phyloP scores from a whole-genome alignment of 2,113 vertebrate species.

The Eupsittula cactorum region DNA sequence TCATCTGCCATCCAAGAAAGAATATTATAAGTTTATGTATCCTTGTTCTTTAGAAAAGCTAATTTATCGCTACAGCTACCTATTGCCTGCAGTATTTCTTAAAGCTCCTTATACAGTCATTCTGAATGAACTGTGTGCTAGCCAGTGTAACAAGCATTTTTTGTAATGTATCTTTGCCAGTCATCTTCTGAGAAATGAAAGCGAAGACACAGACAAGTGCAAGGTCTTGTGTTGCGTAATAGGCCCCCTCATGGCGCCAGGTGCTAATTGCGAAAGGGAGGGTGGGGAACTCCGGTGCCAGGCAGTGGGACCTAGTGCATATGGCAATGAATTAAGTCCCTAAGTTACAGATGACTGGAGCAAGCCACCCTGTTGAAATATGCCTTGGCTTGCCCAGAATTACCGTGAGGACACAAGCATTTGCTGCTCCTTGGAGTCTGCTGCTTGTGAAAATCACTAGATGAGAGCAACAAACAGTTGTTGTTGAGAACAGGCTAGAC shows the following conservation, averaged over 20 bases:
- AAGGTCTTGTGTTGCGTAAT: neutral
- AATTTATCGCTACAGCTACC: neutral
- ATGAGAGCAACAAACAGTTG: neutral
- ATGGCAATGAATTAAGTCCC: neutral
- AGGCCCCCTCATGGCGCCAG: neutral
- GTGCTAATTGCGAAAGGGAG: neutral
- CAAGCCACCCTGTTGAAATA: neutral
- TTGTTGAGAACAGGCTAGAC: neutral
- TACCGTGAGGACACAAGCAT: neutral
- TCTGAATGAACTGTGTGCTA: neutral
- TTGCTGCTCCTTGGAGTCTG: neutral
- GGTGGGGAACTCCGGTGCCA: neutral
- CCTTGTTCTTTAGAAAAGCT: neutral
- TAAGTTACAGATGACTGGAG: rapidly evolving
- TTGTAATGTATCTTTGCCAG: neutral
- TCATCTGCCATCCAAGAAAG: neutral
- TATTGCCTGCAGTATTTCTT: neutral
- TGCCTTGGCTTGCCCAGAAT: neutral
- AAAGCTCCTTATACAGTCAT: neutral
- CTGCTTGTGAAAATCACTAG: neutral
- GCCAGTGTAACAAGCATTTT: neutral
- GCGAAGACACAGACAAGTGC: neutral
- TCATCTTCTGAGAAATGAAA: neutral
- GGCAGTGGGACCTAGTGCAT: neutral
- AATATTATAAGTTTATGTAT: neutral